Percentiles rank a stretch among this genome's conserved stretches.
These are phyloP conservation scores for Margarornis squamiger DNA, from an alignment of 2,797 vertebrate genomes.

Conservation along the genomic window DNA sequence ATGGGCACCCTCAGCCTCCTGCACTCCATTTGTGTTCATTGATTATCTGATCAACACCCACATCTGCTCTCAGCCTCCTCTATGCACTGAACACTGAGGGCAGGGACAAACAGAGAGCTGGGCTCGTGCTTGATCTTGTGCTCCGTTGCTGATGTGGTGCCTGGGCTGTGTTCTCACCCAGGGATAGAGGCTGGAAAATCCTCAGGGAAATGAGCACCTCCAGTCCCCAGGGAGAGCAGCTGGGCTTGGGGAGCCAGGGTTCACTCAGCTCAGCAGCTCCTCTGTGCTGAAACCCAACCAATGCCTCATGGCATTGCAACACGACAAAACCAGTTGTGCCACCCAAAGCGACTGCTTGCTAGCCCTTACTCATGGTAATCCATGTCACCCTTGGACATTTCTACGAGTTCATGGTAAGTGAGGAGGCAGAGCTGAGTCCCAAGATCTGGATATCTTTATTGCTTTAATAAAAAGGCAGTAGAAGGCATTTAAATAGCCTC, in stretches of 20 bases:
- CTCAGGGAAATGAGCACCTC: neutral
- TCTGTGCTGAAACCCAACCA: neutral
- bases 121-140: neutral
- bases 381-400: neutral
- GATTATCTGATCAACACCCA: neutral
- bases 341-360: neutral
- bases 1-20: neutral
- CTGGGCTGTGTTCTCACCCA: neutral
- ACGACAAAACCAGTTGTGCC: rapidly evolving
- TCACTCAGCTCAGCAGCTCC: neutral
- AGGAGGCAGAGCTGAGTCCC: neutral
- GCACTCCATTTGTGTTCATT: rapidly evolving
- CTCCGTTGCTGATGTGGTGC: neutral
- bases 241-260: neutral
- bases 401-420: neutral
- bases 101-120: neutral
- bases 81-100: neutral
- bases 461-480: constrained; percentile 41
- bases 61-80: neutral
- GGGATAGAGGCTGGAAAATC: neutral
- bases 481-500: constrained; percentile 32
- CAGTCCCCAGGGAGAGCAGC: rapidly evolving
- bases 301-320: rapidly evolving
- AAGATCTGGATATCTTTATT: constrained; percentile 5
- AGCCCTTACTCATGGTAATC: neutral